These are phyloP conservation scores for Parapsyche elsis DNA, from an alignment of 1,140 invertebrate genomes.

Conservation along the genomic window DNA sequence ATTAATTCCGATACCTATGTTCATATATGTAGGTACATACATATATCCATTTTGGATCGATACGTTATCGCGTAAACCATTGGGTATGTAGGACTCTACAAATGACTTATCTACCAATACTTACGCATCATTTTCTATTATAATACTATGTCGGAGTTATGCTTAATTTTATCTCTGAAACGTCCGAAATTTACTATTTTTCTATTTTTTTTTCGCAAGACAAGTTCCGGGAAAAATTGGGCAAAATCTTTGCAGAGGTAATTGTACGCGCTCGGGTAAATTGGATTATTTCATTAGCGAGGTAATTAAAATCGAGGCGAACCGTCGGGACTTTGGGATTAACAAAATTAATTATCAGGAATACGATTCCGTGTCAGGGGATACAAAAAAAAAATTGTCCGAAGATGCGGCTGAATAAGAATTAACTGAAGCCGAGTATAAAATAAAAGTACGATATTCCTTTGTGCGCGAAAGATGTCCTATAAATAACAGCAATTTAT, in stretches of 20 bases:
- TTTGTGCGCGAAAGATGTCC: neutral
- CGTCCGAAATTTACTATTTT: neutral
- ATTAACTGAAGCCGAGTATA: neutral
- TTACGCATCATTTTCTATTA: no score
- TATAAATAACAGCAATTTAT: neutral
- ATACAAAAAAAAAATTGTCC: neutral
- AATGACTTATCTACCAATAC: no score
- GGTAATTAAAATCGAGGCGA: conserved; percentile 32
- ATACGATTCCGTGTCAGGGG: conserved; percentile 4
- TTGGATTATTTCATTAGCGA: conserved; percentile 39
- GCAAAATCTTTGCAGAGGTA: neutral
- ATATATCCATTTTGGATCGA: no score
- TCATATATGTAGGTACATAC: no score
- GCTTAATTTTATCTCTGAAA: no score
- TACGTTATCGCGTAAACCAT: no score
- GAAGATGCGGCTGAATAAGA: neutral
- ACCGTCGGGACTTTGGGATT: conserved; percentile 19
- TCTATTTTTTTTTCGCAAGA: neutral
- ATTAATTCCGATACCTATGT: no score
- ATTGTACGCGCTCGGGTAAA: conserved; percentile 16
- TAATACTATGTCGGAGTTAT: no score
- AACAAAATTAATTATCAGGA: conserved; percentile 35
- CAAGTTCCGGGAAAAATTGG: neutral
- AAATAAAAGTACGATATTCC: neutral
- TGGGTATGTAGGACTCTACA: no score